Conservation (phyloP, 2,888 invertebrate species). For the Dicycla oo region DNA sequence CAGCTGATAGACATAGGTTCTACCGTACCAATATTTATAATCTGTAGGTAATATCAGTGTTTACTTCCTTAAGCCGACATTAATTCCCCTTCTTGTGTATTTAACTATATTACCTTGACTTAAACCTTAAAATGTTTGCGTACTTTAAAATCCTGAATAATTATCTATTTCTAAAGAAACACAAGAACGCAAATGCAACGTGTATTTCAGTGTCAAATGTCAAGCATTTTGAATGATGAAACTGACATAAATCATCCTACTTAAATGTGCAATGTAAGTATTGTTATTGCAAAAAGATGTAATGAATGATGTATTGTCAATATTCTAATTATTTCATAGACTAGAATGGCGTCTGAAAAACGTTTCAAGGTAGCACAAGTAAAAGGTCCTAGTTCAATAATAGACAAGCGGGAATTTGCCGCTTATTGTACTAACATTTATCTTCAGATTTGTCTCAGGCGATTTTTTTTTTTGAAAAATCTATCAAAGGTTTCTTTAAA, state of each 20-base stretch:
- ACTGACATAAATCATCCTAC: too few relatives aligned
- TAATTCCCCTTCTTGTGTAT: slow-evolving; percentile 42
- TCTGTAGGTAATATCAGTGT: too few relatives aligned
- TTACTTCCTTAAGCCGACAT: slow-evolving; percentile 24
- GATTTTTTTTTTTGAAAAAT: background rate
- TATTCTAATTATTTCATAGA: slow-evolving; percentile 7
- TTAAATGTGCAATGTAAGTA: too few relatives aligned
- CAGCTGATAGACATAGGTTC: too few relatives aligned
- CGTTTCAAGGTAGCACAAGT: background rate
- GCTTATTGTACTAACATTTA: background rate
- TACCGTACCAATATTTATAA: too few relatives aligned
- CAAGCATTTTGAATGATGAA: slow-evolving; percentile 36
- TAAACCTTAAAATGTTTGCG: slow-evolving; percentile 26
- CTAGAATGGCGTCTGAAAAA: background rate
- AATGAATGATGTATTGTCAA: slow-evolving; percentile 13
- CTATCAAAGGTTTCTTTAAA: too few relatives aligned
- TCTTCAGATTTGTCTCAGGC: background rate
- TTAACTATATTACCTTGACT: slow-evolving; percentile 14
- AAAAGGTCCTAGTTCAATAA: background rate
- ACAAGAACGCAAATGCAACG: slow-evolving; percentile 17
- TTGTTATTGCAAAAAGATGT: slow-evolving; percentile 18
- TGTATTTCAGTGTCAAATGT: slow-evolving; percentile 40
- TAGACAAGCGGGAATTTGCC: background rate
- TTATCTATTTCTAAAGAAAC: slow-evolving; percentile 16
- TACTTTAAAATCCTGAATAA: slow-evolving; percentile 30